Conservation (phyloP, 2,888 invertebrate species). For the Trachelus stipa region DNA sequence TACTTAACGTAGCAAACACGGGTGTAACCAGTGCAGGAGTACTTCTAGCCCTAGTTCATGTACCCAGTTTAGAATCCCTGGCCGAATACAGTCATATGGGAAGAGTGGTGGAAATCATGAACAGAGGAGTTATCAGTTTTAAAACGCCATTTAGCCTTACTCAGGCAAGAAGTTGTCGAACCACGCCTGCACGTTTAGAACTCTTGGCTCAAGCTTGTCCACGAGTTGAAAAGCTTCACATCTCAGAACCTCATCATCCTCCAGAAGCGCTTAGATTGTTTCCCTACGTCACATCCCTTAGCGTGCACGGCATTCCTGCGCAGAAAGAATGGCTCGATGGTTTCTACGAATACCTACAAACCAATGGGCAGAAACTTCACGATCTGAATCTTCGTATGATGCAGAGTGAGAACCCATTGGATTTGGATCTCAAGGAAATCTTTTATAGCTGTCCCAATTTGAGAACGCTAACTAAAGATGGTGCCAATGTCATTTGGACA, state of each 20-base stretch:
- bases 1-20: constrained; percentile 65
- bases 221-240: constrained; percentile 58
- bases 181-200: constrained; percentile 58
- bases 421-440: constrained; percentile 58
- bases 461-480: constrained; percentile 56
- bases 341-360: constrained; percentile 60
- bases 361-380: constrained; percentile 54
- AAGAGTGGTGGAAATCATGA: constrained; percentile 62
- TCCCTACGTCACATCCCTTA: constrained; percentile 58
- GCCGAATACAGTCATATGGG: constrained; percentile 66
- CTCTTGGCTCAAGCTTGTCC: constrained; percentile 63
- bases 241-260: constrained; percentile 63
- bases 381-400: constrained; percentile 60
- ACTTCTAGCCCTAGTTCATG: constrained; percentile 60
- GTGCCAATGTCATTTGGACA: constrained; percentile 59
- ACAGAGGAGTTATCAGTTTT: constrained; percentile 47
- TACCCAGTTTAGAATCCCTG: constrained; percentile 61
- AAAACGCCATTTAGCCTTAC: constrained; percentile 58
- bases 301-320: constrained; percentile 60
- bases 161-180: constrained; percentile 60
- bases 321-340: constrained; percentile 60
- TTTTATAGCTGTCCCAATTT: constrained; percentile 59
- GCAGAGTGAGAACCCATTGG: constrained; percentile 49
- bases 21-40: constrained; percentile 63
- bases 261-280: constrained; percentile 60